phyloP scores from a whole-genome alignment of 2,888 invertebrate genomes.

The Chydorus sphaericus region DNA sequence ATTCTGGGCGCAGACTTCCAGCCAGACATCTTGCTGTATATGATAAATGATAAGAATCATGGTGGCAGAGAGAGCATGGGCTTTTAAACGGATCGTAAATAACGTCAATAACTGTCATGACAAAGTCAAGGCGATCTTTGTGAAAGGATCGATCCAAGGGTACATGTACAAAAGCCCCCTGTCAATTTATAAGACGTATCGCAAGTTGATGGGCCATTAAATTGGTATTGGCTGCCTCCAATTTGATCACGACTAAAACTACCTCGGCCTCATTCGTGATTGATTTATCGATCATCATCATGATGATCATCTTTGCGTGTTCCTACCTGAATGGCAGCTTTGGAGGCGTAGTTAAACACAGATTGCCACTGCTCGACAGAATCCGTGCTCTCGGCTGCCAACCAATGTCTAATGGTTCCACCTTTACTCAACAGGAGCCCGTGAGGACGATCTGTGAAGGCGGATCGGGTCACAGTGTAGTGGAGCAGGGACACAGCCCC shows the following conservation, averaged over 20 bases:
- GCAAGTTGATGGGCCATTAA: too few species aligned
- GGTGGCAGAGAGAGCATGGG: too few species aligned
- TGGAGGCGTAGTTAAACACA: conserved; percentile 60
- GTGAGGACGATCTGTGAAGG: conserved; percentile 32
- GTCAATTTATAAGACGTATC: too few species aligned
- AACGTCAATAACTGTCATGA: too few species aligned
- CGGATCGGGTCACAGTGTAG: conserved; percentile 50
- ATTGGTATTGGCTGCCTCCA: too few species aligned
- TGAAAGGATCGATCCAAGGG: too few species aligned
- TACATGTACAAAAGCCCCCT: too few species aligned
- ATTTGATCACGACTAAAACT: too few species aligned
- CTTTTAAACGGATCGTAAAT: too few species aligned
- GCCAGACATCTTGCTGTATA: conserved; percentile 49
- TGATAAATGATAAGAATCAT: too few species aligned
- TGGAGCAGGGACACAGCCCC: conserved; percentile 77
- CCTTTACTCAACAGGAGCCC: conserved; percentile 30
- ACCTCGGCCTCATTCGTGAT: too few species aligned
- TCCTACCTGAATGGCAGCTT: conserved; percentile 48
- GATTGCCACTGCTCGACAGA: conserved; percentile 60
- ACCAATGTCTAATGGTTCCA: conserved; percentile 45
- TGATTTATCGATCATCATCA: not conserved
- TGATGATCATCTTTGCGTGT: not conserved
- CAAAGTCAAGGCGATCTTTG: too few species aligned
- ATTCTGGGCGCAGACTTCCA: conserved; percentile 61
- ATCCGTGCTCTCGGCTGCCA: conserved; percentile 46